Conservation (phyloP, 2,797 vertebrate genomes). For the Liparis tanakae region DNA sequence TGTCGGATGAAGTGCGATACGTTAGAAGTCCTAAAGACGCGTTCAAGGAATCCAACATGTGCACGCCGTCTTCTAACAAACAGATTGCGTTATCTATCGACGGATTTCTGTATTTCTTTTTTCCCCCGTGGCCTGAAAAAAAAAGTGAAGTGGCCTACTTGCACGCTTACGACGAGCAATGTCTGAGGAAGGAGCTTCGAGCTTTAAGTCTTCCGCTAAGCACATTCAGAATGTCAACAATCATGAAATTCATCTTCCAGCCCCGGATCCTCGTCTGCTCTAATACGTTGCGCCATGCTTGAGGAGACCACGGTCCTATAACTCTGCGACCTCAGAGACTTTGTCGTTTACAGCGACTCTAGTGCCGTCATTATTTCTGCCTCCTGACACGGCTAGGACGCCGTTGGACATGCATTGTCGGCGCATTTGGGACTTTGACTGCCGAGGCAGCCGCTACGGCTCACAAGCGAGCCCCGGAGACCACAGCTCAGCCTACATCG, state of each 20-base stretch:
- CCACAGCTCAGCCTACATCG: conserved; percentile 1
- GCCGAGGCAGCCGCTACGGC: background rate
- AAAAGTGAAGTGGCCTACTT: background rate
- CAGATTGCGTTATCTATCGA: background rate
- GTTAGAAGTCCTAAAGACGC: background rate
- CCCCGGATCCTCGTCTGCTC: background rate
- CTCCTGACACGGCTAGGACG: background rate
- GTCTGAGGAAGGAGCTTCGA: background rate
- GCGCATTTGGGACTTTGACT: background rate
- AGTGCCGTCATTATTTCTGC: background rate
- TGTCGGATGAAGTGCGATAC: background rate
- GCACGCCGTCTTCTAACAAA: background rate
- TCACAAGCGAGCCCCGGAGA: background rate
- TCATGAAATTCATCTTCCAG: background rate
- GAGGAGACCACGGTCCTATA: background rate
- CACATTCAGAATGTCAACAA: background rate
- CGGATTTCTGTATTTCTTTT: background rate
- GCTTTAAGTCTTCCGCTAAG: background rate
- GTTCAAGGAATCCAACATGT: background rate
- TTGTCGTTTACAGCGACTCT: background rate
- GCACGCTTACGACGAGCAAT: background rate
- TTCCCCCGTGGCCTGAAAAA: background rate
- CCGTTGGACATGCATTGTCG: background rate
- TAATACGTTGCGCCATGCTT: background rate
- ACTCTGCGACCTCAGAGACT: background rate